These are phyloP conservation scores for Trichogramma evanescens DNA, from an alignment of 2,888 invertebrate species.

Conservation along the genomic window DNA sequence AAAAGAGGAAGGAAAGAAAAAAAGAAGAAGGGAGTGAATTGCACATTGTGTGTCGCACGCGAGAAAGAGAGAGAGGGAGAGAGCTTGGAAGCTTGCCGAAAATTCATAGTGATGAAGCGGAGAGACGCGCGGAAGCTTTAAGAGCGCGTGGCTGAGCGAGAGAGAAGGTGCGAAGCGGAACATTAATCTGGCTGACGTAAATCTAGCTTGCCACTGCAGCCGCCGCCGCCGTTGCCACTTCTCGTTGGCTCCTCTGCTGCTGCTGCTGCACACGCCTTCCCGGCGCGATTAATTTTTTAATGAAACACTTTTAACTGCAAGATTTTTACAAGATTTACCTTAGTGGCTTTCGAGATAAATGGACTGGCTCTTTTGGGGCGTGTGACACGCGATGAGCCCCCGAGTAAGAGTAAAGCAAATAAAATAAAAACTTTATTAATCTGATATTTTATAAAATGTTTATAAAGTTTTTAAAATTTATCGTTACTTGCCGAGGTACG, in stretches of 20 bases:
- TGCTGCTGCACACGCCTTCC: background rate
- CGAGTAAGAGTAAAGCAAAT: too few relatives aligned
- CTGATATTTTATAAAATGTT: too few relatives aligned
- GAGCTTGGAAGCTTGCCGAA: slow-evolving; percentile 17
- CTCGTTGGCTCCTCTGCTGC: too few relatives aligned
- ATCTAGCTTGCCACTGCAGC: slow-evolving; percentile 6
- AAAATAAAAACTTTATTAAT: too few relatives aligned
- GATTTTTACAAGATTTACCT: too few relatives aligned
- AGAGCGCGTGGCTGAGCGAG: background rate
- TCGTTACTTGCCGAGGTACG: too few relatives aligned
- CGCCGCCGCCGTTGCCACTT: too few relatives aligned
- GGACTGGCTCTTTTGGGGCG: too few relatives aligned
- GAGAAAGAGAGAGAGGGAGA: background rate
- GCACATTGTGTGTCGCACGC: background rate
- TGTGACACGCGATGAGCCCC: too few relatives aligned
- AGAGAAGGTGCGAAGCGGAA: slow-evolving; percentile 7
- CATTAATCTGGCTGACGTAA: slow-evolving; percentile 13
- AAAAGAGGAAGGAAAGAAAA: too few relatives aligned
- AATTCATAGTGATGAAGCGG: slow-evolving; percentile 9
- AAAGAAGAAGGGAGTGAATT: background rate
- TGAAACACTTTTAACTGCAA: slow-evolving; percentile 2
- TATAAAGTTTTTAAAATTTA: background rate
- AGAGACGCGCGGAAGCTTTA: background rate
- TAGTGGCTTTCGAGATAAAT: too few relatives aligned
- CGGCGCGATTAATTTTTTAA: slow-evolving; percentile 14